These are phyloP conservation scores for Meloe dianella DNA, from an alignment of 2,888 invertebrate species.

Conservation along the genomic window DNA sequence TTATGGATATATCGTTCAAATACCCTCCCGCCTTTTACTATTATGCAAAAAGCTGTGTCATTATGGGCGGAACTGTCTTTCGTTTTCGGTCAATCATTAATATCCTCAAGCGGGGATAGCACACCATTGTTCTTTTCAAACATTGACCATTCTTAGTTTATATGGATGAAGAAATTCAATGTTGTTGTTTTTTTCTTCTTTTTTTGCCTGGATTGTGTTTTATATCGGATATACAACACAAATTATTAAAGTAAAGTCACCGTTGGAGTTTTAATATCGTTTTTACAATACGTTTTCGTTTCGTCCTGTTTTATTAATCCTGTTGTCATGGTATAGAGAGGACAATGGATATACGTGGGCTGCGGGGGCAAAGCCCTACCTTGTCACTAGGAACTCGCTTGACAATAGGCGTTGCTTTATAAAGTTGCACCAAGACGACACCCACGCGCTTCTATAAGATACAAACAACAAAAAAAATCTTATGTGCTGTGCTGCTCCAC, in stretches of 20 bases:
- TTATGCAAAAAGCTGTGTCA: conserved; percentile 36
- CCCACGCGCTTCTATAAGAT: conserved; percentile 20
- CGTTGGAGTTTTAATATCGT: conserved; percentile 1
- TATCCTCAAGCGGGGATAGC: conserved; percentile 16
- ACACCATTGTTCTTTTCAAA: conserved; percentile 24
- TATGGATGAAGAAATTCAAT: conserved; percentile 10
- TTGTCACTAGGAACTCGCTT: conserved; percentile 29
- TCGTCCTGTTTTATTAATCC: conserved; percentile 18
- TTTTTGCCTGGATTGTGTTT: conserved; percentile 6
- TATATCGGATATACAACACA: conserved; percentile 10
- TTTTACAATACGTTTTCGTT: conserved; percentile 5
- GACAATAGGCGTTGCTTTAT: conserved; percentile 34
- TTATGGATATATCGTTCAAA: conserved; percentile 32
- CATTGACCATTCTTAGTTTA: conserved; percentile 18
- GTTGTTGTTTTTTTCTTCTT: background rate
- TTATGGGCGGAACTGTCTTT: conserved; percentile 33
- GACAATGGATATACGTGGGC: conserved; percentile 29
- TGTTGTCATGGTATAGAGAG: conserved; percentile 4
- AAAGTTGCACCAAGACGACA: conserved; percentile 18
- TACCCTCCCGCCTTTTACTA: conserved; percentile 10
- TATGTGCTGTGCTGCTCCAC: conserved; percentile 6
- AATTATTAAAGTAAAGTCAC: conserved; percentile 15
- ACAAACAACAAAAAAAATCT: background rate
- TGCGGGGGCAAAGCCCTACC: conserved; percentile 28
- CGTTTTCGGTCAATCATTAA: conserved; percentile 28